These are phyloP conservation scores for Epinotia bilunana DNA, from an alignment of 2,888 invertebrate genomes.

Conservation along the genomic window DNA sequence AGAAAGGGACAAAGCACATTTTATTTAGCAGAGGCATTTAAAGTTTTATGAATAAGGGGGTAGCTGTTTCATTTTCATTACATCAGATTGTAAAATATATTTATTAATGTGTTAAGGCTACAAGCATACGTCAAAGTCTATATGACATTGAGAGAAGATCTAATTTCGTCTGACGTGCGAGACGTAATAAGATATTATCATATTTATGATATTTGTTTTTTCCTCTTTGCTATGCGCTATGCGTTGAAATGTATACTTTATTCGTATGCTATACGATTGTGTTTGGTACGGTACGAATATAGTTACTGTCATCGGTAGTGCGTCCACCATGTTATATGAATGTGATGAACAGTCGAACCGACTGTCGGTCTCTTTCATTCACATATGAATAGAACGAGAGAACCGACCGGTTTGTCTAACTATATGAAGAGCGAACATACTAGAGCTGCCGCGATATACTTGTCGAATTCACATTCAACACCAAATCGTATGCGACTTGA, in stretches of 20 bases:
- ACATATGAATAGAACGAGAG: background rate
- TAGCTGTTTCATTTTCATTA: background rate
- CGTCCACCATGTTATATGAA: conserved; percentile 16
- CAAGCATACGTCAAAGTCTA: background rate
- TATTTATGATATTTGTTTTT: too few relatives aligned
- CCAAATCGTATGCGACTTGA: background rate
- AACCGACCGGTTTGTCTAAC: background rate
- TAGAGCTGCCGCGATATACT: conserved; percentile 5
- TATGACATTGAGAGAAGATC: background rate
- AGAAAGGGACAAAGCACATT: too few relatives aligned
- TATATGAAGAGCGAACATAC: background rate
- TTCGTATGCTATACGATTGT: background rate
- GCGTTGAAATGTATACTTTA: too few relatives aligned
- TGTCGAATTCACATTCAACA: background rate
- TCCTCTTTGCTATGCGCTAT: too few relatives aligned
- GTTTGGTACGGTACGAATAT: background rate
- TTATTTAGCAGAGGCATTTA: too few relatives aligned
- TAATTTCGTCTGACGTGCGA: background rate
- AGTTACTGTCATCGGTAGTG: conserved; percentile 14
- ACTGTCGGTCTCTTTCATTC: background rate
- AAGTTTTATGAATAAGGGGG: too few relatives aligned
- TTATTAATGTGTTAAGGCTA: too few relatives aligned
- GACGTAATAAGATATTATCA: background rate
- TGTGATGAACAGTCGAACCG: background rate
- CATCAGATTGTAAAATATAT: background rate